These are phyloP conservation scores for Gobio gobio DNA, from an alignment of 2,113 vertebrate genomes.

Conservation along the genomic window DNA sequence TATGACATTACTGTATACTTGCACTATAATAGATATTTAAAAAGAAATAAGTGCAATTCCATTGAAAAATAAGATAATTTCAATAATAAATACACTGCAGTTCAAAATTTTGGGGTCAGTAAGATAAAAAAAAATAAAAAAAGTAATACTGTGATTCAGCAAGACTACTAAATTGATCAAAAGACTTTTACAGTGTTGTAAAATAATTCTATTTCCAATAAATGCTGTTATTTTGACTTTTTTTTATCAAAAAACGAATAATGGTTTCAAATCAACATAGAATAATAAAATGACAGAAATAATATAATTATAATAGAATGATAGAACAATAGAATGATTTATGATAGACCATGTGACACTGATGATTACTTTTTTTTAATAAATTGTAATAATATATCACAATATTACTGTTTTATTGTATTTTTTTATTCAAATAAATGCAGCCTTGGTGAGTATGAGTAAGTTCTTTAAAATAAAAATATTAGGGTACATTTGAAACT, in stretches of 20 bases:
- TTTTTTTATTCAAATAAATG: neutral
- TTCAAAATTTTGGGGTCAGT: too few species aligned
- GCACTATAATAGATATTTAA: neutral
- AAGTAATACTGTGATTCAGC: too few species aligned
- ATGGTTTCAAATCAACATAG: too few species aligned
- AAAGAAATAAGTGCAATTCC: neutral
- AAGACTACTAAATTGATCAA: too few species aligned
- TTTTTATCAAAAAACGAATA: too few species aligned
- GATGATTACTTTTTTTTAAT: neutral
- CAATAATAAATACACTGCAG: neutral
- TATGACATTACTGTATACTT: neutral
- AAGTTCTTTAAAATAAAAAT: neutral
- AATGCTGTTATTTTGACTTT: neutral
- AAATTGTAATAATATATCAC: neutral
- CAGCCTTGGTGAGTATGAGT: neutral
- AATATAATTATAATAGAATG: too few species aligned
- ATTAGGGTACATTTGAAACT: neutral
- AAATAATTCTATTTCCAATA: neutral
- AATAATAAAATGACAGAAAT: too few species aligned
- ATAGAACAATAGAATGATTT: too few species aligned
- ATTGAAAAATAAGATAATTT: too few species aligned
- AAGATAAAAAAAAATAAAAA: too few species aligned
- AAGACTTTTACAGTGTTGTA: neutral
- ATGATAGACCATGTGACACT: too few species aligned
- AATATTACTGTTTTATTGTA: neutral